Conservation (phyloP, 2,113 vertebrate genomes). For the Embiotoca jacksoni region DNA sequence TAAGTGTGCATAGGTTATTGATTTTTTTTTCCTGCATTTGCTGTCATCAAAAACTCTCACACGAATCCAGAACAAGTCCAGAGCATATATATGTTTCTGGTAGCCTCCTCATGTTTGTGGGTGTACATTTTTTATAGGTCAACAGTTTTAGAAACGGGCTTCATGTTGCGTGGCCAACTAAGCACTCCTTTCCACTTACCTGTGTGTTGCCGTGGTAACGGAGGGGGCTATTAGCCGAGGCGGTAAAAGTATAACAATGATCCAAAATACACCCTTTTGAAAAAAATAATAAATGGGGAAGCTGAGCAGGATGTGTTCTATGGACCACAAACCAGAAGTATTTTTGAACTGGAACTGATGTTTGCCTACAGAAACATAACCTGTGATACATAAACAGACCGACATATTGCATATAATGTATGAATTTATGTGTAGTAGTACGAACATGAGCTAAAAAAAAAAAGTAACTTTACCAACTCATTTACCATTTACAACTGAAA, state of each 20-base stretch:
- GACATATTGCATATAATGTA: neutral
- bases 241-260: constrained; percentile 63
- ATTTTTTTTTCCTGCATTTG: constrained; percentile 24
- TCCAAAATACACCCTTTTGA: constrained; percentile 58
- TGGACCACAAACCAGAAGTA: constrained; percentile 30
- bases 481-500: constrained; percentile 20
- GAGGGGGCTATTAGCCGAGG: constrained; percentile 65
- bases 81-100: constrained; percentile 28
- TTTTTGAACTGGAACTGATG: constrained; percentile 48
- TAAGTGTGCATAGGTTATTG: constrained; percentile 26
- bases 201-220: constrained; percentile 80
- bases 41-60: constrained; percentile 8
- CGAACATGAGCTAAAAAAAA: too few species aligned
- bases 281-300: constrained; percentile 39
- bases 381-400: constrained; percentile 3
- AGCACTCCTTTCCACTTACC: constrained; percentile 77
- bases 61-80: constrained; percentile 12
- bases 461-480: neutral
- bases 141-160: constrained; percentile 74
- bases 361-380: neutral
- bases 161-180: constrained; percentile 64
- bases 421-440: too few species aligned
- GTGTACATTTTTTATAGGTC: constrained; percentile 78
- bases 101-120: constrained; percentile 66
- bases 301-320: constrained; percentile 23